Evolutionary conservation across 2,888 invertebrate species (phyloP).

Genomic region (Melinaea menophilus): DNA sequence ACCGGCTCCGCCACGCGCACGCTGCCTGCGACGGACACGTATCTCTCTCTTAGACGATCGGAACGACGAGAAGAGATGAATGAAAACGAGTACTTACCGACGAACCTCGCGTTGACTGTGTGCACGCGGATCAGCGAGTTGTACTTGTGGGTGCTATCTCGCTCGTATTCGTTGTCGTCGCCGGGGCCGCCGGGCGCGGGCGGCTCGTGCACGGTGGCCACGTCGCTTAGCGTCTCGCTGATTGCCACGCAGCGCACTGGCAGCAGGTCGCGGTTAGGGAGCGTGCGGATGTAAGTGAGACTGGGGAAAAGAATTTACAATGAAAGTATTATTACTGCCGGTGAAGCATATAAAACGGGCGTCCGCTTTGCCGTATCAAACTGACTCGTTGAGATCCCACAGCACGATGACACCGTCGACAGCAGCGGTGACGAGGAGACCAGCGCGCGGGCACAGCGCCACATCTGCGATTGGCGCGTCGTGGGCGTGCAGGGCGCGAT

Average conservation of each 20-base stretch:
- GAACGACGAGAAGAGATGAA: not conserved
- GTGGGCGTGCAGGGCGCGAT: constrained; percentile 80
- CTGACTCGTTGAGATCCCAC: constrained; percentile 90
- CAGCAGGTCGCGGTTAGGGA: constrained; percentile 77
- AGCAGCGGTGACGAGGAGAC: constrained; percentile 86
- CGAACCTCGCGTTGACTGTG: constrained; percentile 84
- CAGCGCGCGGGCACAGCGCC: constrained; percentile 84
- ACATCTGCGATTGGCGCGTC: constrained; percentile 81
- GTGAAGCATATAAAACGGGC: too few relatives aligned
- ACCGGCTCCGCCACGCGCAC: constrained; percentile 79
- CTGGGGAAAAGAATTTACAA: constrained; percentile 52
- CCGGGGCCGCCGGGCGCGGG: constrained; percentile 21
- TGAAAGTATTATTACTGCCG: too few relatives aligned
- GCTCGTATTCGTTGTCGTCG: constrained; percentile 45
- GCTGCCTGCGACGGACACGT: constrained; percentile 46
- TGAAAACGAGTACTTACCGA: constrained; percentile 61
- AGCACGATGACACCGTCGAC: constrained; percentile 84
- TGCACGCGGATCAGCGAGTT: constrained; percentile 83
- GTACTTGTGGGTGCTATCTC: constrained; percentile 54
- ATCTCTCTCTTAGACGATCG: not conserved
- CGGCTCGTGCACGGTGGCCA: constrained; percentile 81
- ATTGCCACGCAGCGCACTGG: constrained; percentile 82
- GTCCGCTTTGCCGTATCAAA: not conserved
- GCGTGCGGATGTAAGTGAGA: constrained; percentile 83
- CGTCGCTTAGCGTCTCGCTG: constrained; percentile 89